Evolutionary conservation across 2,113 vertebrate genomes (phyloP).

Genomic region (Lepus americanus): DNA sequence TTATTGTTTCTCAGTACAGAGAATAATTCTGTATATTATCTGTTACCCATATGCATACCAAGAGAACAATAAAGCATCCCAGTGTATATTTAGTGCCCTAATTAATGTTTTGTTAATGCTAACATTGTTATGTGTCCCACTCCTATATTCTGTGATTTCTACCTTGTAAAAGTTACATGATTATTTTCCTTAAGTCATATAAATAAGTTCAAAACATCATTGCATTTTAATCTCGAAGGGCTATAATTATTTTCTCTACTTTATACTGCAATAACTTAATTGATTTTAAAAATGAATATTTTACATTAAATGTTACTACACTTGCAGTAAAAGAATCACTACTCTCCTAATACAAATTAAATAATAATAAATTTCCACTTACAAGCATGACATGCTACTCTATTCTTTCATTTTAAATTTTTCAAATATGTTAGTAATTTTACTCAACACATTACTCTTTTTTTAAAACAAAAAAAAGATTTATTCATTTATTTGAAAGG

Average conservation of each 20-base stretch:
- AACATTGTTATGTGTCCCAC: background rate
- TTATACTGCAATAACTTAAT: background rate
- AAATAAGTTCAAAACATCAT: background rate
- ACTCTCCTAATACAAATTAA: background rate
- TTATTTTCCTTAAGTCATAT: slow-evolving; percentile 33
- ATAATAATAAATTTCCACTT: background rate
- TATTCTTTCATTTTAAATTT: background rate
- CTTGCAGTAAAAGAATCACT: background rate
- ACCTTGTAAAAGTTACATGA: background rate
- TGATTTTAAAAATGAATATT: background rate
- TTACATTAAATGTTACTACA: background rate
- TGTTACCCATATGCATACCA: background rate
- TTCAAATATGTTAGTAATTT: background rate
- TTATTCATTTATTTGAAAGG: too few species aligned
- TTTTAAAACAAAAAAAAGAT: background rate
- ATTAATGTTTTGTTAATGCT: background rate
- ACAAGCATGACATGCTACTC: background rate
- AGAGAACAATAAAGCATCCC: background rate
- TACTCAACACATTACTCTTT: background rate
- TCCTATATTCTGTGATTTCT: background rate
- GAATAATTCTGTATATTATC: background rate
- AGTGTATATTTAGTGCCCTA: background rate
- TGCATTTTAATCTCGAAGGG: background rate
- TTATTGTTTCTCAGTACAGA: background rate
- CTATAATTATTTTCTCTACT: background rate